Evolutionary conservation across 92 coral and sea anemone species (phyloP), one percentile per base, ranked within the genome.

Genomic region (Phenganax marumi): DNA sequence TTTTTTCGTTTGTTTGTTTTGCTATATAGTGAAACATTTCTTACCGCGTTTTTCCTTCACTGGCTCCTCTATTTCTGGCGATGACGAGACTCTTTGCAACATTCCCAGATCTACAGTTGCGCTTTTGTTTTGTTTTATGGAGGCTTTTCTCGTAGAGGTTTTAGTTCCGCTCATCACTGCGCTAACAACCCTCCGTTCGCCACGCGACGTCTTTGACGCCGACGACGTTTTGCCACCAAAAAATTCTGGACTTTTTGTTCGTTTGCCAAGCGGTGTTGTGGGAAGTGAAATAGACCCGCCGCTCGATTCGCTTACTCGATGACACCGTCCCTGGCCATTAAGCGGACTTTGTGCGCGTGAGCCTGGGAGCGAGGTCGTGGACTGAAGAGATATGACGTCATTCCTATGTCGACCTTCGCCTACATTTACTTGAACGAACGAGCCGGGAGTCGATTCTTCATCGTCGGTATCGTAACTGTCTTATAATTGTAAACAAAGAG

Each of bases 291-390:
- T 48, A 10, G 82, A 58, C 14, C 82, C 70, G 25, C 82, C 43
- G 57, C 71, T 60, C 54, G 71, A 33, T 13, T 58, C 82, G 51
- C 82, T 77, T 4, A 77, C 6, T 25, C 70, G 82, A 60, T 16
- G 57, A 39, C 26, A 24, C 11, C 61, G 70, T 49, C 72, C 65
- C 70, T 19, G 24, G 71, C 33, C 23, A 16, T 25, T 43, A 1
- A 77, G 82, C 0, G 82, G 82, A 77, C 82, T 77, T 54, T 77
- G 82, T 19, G 71, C 49, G 25, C 82, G 52, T 8, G 82, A 77
- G 39, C 71, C 71, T 47, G 82, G 82, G 17, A 77, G 23, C 24
- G 82, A 77, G 33, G 52, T 60, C 13, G 53, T 77, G 16, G 54
- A n/a, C 6, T 77, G 33, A 3, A 26, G 16, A 19, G 56, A 10